Evolutionary conservation across 92 coral and sea anemone genomes (phyloP), one percentile per base, ranked within the genome.

Genomic region (Umimayanthus kanabou): DNA sequence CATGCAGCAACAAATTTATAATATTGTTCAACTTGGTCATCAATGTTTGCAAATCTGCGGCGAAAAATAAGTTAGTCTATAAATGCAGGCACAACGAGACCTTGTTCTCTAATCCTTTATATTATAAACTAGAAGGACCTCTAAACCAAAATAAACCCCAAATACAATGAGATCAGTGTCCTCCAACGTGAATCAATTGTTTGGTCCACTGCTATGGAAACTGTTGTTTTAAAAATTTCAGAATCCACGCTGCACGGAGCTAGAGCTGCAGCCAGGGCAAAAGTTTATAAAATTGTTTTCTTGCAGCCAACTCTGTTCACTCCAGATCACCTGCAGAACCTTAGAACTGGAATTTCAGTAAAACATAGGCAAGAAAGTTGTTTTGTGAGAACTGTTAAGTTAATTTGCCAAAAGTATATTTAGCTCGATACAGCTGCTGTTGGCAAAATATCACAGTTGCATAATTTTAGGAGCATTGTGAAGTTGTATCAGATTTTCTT

Each of bases 201-300:
- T 81, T 66, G 57, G 85, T 40, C 40, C 58, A 81, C 85, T 81
- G 85, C 85, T 81, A 81, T 81, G 85, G 85, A 81, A 81, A 81
- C 85, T 40, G 74, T n/a, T 20, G 7, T 64, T 81, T 66, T 66
- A 39, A 26, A 65, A 65, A 23, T 14, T 33, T 50, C n/a, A 47
- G 25, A 78, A 78, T 50, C 82, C 66, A 15, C 15, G 50, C 50
- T 47, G 50, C 10, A 47, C 28, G 37, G 66, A 79, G 82, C 82
- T 79, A 61, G 66, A 79, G 82, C 82, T 79, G 58, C 58, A 53
- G 58, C 58, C 20, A 53, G 20, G 57, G 58, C 58, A 13, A 4
- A 53, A 4, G 18, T 33, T 20, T 39, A 47, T 43, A 4, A 43
- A 25, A 45, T 45, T 45, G 8, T 45, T 45, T 45, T 45, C 9